These are phyloP conservation scores for Apus apus DNA, from an alignment of 2,113 vertebrate genomes.

Conservation along the genomic window DNA sequence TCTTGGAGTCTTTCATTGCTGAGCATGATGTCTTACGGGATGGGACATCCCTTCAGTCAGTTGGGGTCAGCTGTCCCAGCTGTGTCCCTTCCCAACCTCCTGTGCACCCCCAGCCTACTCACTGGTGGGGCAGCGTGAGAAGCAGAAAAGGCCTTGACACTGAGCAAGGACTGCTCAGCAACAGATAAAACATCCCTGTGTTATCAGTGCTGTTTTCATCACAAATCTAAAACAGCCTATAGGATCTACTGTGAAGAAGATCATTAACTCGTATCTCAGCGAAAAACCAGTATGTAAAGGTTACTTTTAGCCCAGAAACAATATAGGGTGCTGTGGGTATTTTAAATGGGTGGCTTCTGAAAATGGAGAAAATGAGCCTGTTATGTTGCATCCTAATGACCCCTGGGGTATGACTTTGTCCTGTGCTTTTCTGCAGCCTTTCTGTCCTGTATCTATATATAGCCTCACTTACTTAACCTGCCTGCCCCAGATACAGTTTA, in stretches of 20 bases:
- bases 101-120: neutral
- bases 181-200: neutral
- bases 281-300: neutral
- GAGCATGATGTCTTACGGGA: fast-evolving
- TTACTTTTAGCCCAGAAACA: neutral
- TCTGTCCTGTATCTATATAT: neutral
- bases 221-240: neutral
- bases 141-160: neutral
- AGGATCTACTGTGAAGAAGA: neutral
- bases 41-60: neutral
- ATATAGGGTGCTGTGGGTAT: neutral
- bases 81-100: neutral
- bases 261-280: neutral
- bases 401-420: neutral
- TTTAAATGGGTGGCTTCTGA: neutral
- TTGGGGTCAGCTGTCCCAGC: neutral
- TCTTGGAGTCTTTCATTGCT: neutral
- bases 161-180: neutral
- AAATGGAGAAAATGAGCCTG: neutral
- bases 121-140: fast-evolving
- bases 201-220: neutral
- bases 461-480: neutral
- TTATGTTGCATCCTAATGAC: neutral
- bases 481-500: neutral
- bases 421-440: neutral